Base-by-base conservation (phyloP, 2,797 vertebrate species). In the Pachyuromys duprasi region DNA sequence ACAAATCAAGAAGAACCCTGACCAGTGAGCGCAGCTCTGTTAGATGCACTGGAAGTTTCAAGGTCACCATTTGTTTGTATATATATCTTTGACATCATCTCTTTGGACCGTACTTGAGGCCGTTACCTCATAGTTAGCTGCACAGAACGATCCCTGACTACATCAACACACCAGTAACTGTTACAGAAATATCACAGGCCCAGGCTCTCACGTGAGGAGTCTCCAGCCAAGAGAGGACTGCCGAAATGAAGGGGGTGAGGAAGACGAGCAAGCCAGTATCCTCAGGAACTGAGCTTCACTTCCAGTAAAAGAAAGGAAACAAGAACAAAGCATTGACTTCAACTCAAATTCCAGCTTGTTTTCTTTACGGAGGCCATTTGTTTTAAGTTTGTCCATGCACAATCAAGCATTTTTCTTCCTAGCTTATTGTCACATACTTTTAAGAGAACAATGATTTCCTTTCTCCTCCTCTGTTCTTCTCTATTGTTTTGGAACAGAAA, bases 81-180 rank as follows among this genome's bases (percentile, higher is more conserved):
- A 81, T 93, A 62, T 91, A 86, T 86, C 83, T 94, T 93, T 97
- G 96, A 97, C 93, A 74, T 97, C 97, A 97, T 96, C 65, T 84
- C 92, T 97, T 90, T 95, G 97, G 96, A 96, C 49, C 74, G 39
- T 26, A 26, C 70, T 89, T 15, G 70, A 93, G 78, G 78, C 76
- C 12, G 31, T 96, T 93, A 96, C 86, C 82, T 97, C 95, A 95
- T 79, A 63, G 93, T 8, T 49, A 96, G 81, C 82, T 96, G 81
- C 82, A 89, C 17, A 14, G 88, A 84, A 93, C 33, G 81, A 90
- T 88, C 89, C 79, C 75, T 63, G 78, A 96, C 90, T 94, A 31
- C 74, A 76, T 81, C 95, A 95, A 96, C 90, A 94, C 81, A 84
- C 89, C 93, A 95, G 87, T 75, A 91, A 95, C 95, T 97, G 79